Evolutionary conservation across 2,888 invertebrate genomes (phyloP).

Genomic region (Rhabditophanes sp.): DNA sequence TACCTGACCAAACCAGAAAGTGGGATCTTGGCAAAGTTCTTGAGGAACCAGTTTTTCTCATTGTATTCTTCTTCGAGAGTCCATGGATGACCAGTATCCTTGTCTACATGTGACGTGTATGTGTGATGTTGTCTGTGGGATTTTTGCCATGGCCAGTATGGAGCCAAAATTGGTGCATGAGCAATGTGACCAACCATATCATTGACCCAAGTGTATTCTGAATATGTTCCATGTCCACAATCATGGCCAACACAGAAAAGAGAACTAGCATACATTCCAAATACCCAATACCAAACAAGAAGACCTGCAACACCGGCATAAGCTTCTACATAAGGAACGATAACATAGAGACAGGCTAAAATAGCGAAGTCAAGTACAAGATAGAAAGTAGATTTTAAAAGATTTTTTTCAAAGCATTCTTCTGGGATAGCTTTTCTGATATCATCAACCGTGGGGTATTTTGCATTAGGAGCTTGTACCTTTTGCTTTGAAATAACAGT

Average conservation of each 20-base stretch:
- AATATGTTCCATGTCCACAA: conserved; percentile 21
- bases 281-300: conserved; percentile 22
- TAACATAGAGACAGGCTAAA: conserved; percentile 22
- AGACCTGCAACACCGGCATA: conserved; percentile 30
- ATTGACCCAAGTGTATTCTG: conserved; percentile 19
- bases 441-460: conserved; percentile 30
- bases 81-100: conserved; percentile 22
- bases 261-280: conserved; percentile 19
- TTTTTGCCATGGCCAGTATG: conserved; percentile 12
- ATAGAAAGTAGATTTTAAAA: conserved; percentile 23
- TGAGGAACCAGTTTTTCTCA: conserved; percentile 10
- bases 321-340: conserved; percentile 24
- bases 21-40: conserved; percentile 23
- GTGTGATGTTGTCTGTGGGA: conserved; percentile 21
- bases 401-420: conserved; percentile 37
- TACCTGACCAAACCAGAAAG: conserved; percentile 34
- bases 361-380: conserved; percentile 24
- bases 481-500: not conserved
- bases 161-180: conserved; percentile 25
- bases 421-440: conserved; percentile 31
- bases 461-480: conserved; percentile 3
- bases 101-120: conserved; percentile 34
- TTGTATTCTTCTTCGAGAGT: conserved; percentile 14
- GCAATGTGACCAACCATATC: conserved; percentile 19
- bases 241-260: conserved; percentile 19